Evolutionary conservation across 2,113 vertebrate species (phyloP).

Genomic region (Agelaius tricolor): DNA sequence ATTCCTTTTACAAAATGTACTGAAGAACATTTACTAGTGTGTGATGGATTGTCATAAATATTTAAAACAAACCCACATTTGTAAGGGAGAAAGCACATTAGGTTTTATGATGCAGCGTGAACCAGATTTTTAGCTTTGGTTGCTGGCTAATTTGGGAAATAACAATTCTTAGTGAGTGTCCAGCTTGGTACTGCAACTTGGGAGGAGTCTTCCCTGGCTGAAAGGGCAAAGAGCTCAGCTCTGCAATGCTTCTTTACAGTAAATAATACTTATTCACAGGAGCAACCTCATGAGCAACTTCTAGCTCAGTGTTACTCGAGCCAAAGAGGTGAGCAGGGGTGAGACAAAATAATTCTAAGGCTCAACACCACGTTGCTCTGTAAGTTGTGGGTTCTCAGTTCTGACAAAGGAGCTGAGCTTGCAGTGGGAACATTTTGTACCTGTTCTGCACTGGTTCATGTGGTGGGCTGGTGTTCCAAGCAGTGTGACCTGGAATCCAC

Average conservation of each 20-base stretch:
- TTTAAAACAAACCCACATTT: background rate
- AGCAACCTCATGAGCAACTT: background rate
- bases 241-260: background rate
- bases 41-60: background rate
- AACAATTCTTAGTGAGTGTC: background rate
- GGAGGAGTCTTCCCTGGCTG: background rate
- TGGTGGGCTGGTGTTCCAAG: background rate
- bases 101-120: background rate
- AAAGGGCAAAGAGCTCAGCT: background rate
- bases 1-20: background rate
- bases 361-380: background rate
- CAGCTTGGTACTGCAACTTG: background rate
- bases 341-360: background rate
- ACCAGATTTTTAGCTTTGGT: background rate
- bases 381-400: background rate
- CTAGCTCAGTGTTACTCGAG: background rate
- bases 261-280: background rate
- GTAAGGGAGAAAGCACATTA: background rate
- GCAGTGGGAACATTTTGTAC: background rate
- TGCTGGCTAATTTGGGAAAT: background rate
- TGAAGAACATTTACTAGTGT: background rate
- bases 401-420: background rate
- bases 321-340: background rate
- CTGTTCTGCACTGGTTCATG: background rate
- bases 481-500: background rate